Percentiles rank a stretch among this genome's conserved stretches.
Evolutionary conservation across 1,140 invertebrate species (phyloP).

Genomic region (Drosophila arawakana): DNA sequence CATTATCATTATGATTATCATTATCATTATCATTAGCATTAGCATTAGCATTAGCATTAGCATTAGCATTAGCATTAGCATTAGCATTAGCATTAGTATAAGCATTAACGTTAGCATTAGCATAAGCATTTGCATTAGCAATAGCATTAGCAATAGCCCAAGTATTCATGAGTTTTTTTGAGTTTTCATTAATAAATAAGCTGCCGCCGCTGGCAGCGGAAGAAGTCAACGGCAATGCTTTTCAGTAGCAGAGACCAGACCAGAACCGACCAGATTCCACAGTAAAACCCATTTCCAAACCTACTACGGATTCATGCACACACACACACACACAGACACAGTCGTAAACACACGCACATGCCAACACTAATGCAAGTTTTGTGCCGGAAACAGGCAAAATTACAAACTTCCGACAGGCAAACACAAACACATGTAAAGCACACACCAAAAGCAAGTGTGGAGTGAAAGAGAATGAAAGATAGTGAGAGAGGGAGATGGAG

Average conservation of each 20-base stretch:
- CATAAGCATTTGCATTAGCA: too few species aligned
- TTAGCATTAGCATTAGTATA: too few species aligned
- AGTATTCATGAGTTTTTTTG: not conserved
- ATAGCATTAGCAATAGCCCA: not conserved
- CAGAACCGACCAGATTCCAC: conserved; percentile 34
- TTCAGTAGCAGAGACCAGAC: conserved; percentile 25
- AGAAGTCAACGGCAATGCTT: conserved; percentile 75
- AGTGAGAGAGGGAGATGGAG: not conserved
- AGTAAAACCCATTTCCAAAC: conserved; percentile 31
- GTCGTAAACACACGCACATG: conserved; percentile 19
- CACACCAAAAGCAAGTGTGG: conserved; percentile 44
- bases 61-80: too few species aligned
- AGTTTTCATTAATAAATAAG: not conserved
- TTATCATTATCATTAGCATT: not conserved
- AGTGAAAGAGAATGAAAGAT: not conserved
- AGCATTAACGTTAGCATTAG: too few species aligned
- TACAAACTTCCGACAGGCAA: conserved; percentile 83
- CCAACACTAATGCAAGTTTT: conserved; percentile 79
- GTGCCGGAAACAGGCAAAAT: conserved; percentile 83
- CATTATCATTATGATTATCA: not conserved
- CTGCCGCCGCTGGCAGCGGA: conserved; percentile 77
- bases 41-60: too few species aligned
- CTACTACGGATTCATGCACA: conserved; percentile 42
- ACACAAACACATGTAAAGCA: conserved; percentile 65
- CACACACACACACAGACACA: conserved; percentile 43